Conservation (phyloP, 2,888 invertebrate genomes). For the Amblyteles armatorius region DNA sequence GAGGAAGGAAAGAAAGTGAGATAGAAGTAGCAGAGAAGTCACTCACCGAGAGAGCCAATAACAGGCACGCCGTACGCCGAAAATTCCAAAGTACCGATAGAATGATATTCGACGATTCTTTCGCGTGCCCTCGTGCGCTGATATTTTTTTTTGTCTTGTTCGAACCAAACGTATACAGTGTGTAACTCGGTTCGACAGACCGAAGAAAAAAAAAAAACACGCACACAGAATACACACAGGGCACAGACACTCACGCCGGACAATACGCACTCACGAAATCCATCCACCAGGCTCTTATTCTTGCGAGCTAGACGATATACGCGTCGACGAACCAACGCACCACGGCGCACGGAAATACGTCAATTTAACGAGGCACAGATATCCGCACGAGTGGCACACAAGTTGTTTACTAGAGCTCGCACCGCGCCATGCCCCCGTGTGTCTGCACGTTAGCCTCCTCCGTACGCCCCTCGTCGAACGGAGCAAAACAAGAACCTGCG, state of each 20-base stretch:
- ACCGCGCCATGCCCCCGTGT: constrained; percentile 76
- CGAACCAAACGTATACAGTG: not conserved
- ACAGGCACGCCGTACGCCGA: constrained; percentile 69
- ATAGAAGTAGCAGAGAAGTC: constrained; percentile 65
- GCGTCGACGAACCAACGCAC: constrained; percentile 54
- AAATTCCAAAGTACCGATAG: constrained; percentile 68
- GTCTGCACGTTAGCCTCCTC: constrained; percentile 65
- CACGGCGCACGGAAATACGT: constrained; percentile 73
- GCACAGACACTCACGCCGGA: not conserved
- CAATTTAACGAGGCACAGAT: constrained; percentile 74
- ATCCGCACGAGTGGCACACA: constrained; percentile 81
- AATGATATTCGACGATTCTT: constrained; percentile 10
- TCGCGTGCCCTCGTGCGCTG: not conserved
- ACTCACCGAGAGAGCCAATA: constrained; percentile 69
- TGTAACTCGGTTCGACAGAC: not conserved
- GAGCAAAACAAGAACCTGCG: constrained; percentile 83
- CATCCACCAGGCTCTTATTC: not conserved
- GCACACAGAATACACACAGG: not conserved
- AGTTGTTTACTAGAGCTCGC: constrained; percentile 84
- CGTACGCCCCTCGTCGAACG: constrained; percentile 68
- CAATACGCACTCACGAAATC: constrained; percentile 20
- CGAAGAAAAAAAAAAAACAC: constrained; percentile 7
- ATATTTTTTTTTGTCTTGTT: not conserved
- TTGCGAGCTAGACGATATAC: not conserved
- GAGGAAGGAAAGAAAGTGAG: constrained; percentile 58